A percentile compares a stretch with the other conserved stretches of the same genome.
Evolutionary conservation across 2,113 vertebrate species (phyloP).

Genomic region (Gnathonemus longibarbis): DNA sequence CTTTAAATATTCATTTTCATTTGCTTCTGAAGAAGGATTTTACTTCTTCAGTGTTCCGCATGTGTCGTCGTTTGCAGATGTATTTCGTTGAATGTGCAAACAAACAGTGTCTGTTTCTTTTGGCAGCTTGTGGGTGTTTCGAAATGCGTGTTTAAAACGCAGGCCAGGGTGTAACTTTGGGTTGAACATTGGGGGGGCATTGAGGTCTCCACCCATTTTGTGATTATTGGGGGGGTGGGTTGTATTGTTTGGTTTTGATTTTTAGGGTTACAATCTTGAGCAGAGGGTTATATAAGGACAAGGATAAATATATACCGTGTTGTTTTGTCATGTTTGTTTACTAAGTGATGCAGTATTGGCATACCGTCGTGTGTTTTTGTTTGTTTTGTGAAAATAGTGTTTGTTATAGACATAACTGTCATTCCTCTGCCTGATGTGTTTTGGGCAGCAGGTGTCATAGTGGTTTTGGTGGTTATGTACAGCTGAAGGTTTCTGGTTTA

Average conservation of each 20-base stretch:
- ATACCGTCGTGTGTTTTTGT: not conserved
- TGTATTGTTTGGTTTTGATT: not conserved
- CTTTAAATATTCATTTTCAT: not conserved
- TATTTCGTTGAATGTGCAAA: not conserved
- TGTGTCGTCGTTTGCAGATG: not conserved
- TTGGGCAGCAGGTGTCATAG: not conserved
- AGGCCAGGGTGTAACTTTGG: not conserved
- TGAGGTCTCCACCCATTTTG: not conserved
- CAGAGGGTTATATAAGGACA: not conserved
- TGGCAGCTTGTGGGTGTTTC: not conserved
- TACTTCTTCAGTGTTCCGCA: not conserved
- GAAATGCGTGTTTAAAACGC: not conserved
- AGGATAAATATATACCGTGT: not conserved
- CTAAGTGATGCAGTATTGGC: not conserved
- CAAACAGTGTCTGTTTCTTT: not conserved
- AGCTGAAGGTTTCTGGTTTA: not conserved
- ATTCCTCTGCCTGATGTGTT: not conserved
- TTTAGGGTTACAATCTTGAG: not conserved
- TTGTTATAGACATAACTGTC: not conserved
- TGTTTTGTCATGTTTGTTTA: not conserved
- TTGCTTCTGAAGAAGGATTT: not conserved
- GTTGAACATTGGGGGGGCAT: not conserved
- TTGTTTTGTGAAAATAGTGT: not conserved
- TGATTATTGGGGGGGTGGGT: not conserved
- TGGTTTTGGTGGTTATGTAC: not conserved